Percentiles rank a stretch among this genome's conserved stretches.
Evolutionary conservation across 2,888 invertebrate genomes (phyloP).

Genomic region (Patella ulyssiponensis): DNA sequence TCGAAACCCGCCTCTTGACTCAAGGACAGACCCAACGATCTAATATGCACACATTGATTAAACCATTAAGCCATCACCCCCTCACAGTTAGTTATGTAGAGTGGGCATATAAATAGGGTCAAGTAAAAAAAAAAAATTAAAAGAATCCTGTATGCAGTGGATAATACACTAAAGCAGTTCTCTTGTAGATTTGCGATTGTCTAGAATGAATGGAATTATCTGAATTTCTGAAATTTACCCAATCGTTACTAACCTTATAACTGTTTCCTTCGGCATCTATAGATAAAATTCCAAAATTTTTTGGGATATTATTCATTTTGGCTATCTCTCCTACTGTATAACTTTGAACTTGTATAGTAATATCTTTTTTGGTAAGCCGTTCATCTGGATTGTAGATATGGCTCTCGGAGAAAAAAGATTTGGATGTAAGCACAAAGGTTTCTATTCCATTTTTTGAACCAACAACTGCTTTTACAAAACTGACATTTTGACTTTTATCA

Average conservation of each 20-base stretch:
- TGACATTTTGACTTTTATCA: conserved; percentile 46
- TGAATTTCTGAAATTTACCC: too few species aligned
- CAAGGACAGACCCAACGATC: too few species aligned
- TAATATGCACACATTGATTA: too few species aligned
- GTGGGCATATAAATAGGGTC: too few species aligned
- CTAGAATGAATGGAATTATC: too few species aligned
- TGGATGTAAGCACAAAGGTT: conserved; percentile 44
- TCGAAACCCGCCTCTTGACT: too few species aligned
- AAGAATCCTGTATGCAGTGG: too few species aligned
- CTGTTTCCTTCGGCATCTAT: conserved; percentile 63
- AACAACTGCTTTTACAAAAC: conserved; percentile 50
- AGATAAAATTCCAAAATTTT: conserved; percentile 57
- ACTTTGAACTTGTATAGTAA: conserved; percentile 43
- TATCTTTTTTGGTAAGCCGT: neutral
- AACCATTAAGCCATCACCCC: too few species aligned
- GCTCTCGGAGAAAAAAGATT: conserved; percentile 51
- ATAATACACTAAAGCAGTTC: too few species aligned
- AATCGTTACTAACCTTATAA: conserved; percentile 43
- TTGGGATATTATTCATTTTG: conserved; percentile 47
- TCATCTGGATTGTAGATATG: conserved; percentile 36
- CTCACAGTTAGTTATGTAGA: too few species aligned
- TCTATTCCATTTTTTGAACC: conserved; percentile 48
- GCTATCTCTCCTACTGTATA: conserved; percentile 52
- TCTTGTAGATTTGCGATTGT: too few species aligned
- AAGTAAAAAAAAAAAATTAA: too few species aligned